phyloP scores from a whole-genome alignment of 1,140 invertebrate species.

The Ladona fulva region DNA sequence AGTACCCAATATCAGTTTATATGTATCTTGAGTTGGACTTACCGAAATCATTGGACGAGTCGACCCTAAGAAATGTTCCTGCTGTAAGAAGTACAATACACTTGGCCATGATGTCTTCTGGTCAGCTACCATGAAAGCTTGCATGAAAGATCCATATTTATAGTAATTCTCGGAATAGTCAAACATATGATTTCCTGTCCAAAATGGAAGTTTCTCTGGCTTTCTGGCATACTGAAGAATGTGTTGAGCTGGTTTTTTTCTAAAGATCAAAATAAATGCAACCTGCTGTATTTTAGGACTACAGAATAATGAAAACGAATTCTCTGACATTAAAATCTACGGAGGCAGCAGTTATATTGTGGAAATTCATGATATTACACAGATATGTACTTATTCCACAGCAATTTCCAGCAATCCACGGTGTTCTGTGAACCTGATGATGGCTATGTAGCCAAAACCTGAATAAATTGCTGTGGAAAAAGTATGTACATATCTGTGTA shows the following conservation, averaged over 20 bases:
- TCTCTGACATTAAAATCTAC: no score
- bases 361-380: no score
- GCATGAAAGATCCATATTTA: slow-evolving; percentile 48
- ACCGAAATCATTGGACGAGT: neutral
- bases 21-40: neutral
- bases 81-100: slow-evolving; percentile 38
- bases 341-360: no score
- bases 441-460: no score
- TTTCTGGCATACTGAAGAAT: slow-evolving; percentile 44
- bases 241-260: slow-evolving; percentile 47
- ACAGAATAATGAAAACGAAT: no score
- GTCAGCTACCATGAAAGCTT: slow-evolving; percentile 49
- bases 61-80: neutral
- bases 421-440: no score
- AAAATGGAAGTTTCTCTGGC: slow-evolving; percentile 36
- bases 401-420: no score
- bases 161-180: slow-evolving; percentile 50
- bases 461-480: no score
- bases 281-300: no score
- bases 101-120: slow-evolving; percentile 49
- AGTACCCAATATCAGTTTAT: no score
- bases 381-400: no score
- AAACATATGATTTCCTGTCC: slow-evolving; percentile 54
- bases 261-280: slow-evolving; percentile 23
- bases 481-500: no score